phyloP scores from a whole-genome alignment of 1,140 invertebrate species.

The Drosophila tani region DNA sequence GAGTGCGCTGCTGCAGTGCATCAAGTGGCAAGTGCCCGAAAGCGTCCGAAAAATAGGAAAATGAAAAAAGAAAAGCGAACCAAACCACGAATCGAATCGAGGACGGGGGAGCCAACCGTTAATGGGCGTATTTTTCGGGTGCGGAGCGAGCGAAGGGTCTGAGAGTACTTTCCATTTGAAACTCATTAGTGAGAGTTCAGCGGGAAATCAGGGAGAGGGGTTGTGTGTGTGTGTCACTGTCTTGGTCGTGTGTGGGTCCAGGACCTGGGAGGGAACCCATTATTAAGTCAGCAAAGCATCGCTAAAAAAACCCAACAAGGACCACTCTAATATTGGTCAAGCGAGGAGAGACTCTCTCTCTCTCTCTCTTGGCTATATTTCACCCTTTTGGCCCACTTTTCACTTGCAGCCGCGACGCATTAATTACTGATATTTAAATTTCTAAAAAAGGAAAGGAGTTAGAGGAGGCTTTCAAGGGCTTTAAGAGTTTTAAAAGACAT shows the following conservation, averaged over 20 bases:
- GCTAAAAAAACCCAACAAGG: conserved; percentile 4
- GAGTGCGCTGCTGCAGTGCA: conserved; percentile 54
- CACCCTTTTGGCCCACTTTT: conserved; percentile 14
- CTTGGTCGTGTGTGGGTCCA: conserved; percentile 46
- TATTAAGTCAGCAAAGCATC: conserved; percentile 67
- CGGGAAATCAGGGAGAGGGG: conserved; percentile 1
- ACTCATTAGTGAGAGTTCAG: conserved; percentile 67
- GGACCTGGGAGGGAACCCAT: conserved; percentile 50
- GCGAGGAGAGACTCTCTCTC: neutral
- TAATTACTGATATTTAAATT: conserved; percentile 19
- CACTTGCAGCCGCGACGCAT: conserved; percentile 9
- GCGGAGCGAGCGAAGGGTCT: neutral
- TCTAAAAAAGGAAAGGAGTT: neutral
- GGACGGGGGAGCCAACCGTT: conserved; percentile 8
- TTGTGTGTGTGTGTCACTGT: conserved; percentile 24
- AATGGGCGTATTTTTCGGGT: conserved; percentile 19
- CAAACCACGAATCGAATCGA: conserved; percentile 18
- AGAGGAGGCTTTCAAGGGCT: neutral
- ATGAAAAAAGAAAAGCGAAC: conserved; percentile 13
- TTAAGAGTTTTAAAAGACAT: too few species aligned
- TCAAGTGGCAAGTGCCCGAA: conserved; percentile 52
- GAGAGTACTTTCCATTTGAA: conserved; percentile 69
- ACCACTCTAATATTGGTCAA: conserved; percentile 34
- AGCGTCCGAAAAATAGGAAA: conserved; percentile 31
- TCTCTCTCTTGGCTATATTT: neutral